phyloP scores from a whole-genome alignment of 2,888 invertebrate species.

The Lucinisca nassula region DNA sequence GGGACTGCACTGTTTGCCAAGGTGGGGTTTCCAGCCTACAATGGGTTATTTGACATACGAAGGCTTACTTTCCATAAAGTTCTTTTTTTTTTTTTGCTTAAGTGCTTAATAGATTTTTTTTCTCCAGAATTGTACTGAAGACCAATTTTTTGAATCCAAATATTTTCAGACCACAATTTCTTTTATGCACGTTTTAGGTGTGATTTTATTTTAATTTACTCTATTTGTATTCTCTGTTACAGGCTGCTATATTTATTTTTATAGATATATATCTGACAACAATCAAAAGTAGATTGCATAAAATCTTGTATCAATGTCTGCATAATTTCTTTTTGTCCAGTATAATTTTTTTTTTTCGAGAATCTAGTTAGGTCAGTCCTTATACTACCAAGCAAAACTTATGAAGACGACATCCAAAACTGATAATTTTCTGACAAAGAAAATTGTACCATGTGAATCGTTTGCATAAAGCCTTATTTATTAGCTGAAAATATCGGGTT shows the following conservation, averaged over 20 bases:
- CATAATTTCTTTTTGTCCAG: too few species aligned
- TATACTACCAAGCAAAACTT: too few species aligned
- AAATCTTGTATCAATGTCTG: neutral
- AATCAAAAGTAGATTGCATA: conserved; percentile 3
- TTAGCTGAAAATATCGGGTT: too few species aligned
- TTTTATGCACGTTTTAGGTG: neutral
- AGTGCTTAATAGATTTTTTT: neutral
- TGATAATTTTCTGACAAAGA: too few species aligned
- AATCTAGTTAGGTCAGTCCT: too few species aligned
- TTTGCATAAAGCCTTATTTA: too few species aligned
- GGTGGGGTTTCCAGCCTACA: too few species aligned
- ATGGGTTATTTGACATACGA: neutral
- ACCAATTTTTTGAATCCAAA: neutral
- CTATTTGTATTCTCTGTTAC: neutral
- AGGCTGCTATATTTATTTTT: too few species aligned
- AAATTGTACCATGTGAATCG: too few species aligned
- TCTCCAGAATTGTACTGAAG: neutral
- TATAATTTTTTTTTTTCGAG: too few species aligned
- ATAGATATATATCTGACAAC: neutral
- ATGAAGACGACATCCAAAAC: too few species aligned
- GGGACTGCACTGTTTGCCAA: too few species aligned
- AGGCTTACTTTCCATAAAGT: neutral
- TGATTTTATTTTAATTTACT: neutral
- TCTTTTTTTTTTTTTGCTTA: neutral
- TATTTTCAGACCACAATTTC: neutral